Conservation (phyloP, 2,797 vertebrate genomes). For the Clarias fuscus region DNA sequence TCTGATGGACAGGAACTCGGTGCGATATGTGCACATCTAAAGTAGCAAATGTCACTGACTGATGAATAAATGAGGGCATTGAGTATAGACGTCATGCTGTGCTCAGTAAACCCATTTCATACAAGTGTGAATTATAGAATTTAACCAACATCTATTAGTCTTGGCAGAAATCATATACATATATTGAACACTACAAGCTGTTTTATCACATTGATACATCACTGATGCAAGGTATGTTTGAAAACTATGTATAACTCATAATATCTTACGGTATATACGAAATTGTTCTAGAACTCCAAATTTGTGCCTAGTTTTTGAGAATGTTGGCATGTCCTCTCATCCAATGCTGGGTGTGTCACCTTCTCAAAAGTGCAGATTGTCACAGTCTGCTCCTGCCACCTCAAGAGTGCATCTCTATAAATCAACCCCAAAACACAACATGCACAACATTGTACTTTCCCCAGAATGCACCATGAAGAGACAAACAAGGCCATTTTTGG, state of each 20-base stretch:
- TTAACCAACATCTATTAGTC: neutral
- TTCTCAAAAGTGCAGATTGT: conserved; percentile 74
- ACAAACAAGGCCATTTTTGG: conserved; percentile 65
- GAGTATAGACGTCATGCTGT: neutral
- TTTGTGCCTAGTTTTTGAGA: neutral
- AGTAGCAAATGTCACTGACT: neutral
- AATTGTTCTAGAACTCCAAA: neutral
- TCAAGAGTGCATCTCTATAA: conserved; percentile 64
- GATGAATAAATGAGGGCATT: neutral
- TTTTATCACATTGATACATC: neutral
- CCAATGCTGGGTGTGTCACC: conserved; percentile 57
- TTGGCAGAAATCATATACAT: neutral
- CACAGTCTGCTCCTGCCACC: conserved; percentile 67
- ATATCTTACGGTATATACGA: neutral
- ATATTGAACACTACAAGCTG: neutral
- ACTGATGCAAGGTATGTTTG: neutral
- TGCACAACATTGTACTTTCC: conserved; percentile 57
- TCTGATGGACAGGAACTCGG: conserved; percentile 29
- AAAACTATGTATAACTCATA: neutral
- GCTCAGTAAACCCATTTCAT: neutral
- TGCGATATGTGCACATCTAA: neutral
- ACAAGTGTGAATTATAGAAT: neutral
- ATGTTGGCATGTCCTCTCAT: conserved; percentile 54
- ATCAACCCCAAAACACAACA: conserved; percentile 63
- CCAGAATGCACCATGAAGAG: conserved; percentile 64